These are phyloP conservation scores for Erebia aethiops DNA, from an alignment of 2,888 invertebrate species.

Conservation along the genomic window DNA sequence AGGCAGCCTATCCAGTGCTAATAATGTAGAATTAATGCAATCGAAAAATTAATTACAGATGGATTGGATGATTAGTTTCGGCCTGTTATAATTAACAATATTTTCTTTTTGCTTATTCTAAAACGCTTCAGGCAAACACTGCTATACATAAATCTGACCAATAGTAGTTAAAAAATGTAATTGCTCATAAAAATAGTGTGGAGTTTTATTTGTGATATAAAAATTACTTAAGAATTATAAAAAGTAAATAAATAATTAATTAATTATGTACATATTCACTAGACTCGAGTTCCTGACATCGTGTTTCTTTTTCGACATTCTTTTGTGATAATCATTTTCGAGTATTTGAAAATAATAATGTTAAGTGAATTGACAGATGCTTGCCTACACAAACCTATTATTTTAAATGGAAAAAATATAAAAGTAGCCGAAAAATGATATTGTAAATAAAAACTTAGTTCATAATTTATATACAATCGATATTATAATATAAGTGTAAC, in stretches of 20 bases:
- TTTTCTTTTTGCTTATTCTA: slow-evolving; percentile 18
- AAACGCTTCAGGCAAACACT: slow-evolving; percentile 39
- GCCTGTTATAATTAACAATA: background rate
- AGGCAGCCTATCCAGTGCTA: too few species aligned
- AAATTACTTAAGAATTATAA: slow-evolving; percentile 55
- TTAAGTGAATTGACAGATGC: slow-evolving; percentile 61
- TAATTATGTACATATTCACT: slow-evolving; percentile 59
- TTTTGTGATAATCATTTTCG: slow-evolving; percentile 50
- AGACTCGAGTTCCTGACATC: slow-evolving; percentile 62
- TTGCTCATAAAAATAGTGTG: slow-evolving; percentile 77
- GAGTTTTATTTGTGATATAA: slow-evolving; percentile 78
- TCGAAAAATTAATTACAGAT: too few species aligned
- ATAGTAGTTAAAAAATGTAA: slow-evolving; percentile 69
- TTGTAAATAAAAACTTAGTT: slow-evolving; percentile 75
- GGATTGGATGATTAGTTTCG: too few species aligned
- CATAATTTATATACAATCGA: slow-evolving; percentile 63
- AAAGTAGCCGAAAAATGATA: slow-evolving; percentile 74
- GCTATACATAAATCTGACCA: slow-evolving; percentile 65
- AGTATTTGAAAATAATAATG: slow-evolving; percentile 44
- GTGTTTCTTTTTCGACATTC: slow-evolving; percentile 46
- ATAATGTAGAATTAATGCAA: too few species aligned
- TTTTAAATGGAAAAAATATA: slow-evolving; percentile 54
- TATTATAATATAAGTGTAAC: slow-evolving; percentile 66
- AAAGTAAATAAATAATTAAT: slow-evolving; percentile 22
- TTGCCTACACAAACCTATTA: slow-evolving; percentile 68